Evolutionary conservation across 2,797 vertebrate species (phyloP).

Genomic region (Morelia viridis): DNA sequence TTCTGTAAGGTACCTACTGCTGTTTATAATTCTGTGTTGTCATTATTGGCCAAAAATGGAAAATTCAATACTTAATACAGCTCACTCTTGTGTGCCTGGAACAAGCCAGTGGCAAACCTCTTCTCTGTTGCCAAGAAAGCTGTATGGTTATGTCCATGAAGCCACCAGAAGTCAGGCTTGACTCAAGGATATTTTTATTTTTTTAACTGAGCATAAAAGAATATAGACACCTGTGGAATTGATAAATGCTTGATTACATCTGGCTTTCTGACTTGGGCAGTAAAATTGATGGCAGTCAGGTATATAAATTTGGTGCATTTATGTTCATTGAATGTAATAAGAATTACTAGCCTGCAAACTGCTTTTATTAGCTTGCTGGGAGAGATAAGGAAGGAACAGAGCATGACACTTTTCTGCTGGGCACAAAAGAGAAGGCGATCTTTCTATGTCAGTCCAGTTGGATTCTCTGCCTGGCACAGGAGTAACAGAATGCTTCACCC

Average conservation of each 20-base stretch:
- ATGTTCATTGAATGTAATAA: not conserved
- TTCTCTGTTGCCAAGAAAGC: not conserved
- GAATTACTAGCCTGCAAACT: not conserved
- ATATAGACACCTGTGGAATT: not conserved
- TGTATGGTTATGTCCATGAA: not conserved
- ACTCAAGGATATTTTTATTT: not conserved
- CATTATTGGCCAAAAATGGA: not conserved
- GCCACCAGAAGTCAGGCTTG: not conserved
- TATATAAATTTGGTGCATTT: not conserved
- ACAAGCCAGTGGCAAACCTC: not conserved
- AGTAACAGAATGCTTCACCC: not conserved
- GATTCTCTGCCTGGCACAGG: not conserved
- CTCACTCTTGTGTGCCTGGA: not conserved
- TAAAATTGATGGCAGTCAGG: not conserved
- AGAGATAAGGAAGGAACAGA: not conserved
- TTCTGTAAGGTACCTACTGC: not conserved
- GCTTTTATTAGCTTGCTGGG: not conserved
- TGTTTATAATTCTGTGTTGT: not conserved
- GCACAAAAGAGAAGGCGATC: not conserved
- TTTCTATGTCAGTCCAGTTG: not conserved
- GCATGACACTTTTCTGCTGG: not conserved
- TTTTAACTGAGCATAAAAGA: not conserved
- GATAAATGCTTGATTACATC: not conserved
- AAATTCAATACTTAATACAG: not conserved
- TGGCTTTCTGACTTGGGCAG: not conserved